Percentiles rank a stretch among this genome's conserved stretches.
phyloP scores from a whole-genome alignment of 2,797 vertebrate genomes.

The Amblyraja radiata region DNA sequence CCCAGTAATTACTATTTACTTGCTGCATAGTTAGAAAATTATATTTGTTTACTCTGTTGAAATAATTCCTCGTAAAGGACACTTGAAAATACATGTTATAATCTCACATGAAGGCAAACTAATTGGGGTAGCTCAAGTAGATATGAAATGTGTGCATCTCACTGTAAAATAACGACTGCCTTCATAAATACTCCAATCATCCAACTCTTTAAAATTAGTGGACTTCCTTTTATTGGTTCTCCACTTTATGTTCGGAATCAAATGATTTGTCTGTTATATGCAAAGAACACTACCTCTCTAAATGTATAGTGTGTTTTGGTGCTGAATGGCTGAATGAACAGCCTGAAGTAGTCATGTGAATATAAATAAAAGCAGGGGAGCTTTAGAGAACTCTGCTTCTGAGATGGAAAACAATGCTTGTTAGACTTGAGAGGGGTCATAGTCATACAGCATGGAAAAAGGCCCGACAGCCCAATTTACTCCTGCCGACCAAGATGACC shows the following conservation, averaged over 20 bases:
- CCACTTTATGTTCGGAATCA: not conserved
- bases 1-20: slow-evolving; percentile 21
- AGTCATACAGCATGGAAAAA: too few species aligned
- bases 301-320: not conserved
- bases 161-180: not conserved
- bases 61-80: slow-evolving; percentile 1
- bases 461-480: too few species aligned
- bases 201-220: not conserved
- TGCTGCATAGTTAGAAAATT: slow-evolving; percentile 21
- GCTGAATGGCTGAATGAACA: not conserved
- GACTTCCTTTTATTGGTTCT: not conserved
- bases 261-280: not conserved
- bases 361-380: not conserved
- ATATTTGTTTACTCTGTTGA: not conserved
- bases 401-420: not conserved
- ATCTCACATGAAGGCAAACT: not conserved
- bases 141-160: not conserved
- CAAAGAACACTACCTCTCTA: not conserved
- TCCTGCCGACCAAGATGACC: too few species aligned
- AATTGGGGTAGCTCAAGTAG: not conserved
- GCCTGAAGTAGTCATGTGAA: not conserved
- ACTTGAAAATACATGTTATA: not conserved
- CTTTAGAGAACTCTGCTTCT: not conserved
- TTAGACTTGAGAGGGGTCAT: not conserved
- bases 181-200: not conserved